These are phyloP conservation scores for Gibbula magus DNA, from an alignment of 2,888 invertebrate species.

Conservation along the genomic window DNA sequence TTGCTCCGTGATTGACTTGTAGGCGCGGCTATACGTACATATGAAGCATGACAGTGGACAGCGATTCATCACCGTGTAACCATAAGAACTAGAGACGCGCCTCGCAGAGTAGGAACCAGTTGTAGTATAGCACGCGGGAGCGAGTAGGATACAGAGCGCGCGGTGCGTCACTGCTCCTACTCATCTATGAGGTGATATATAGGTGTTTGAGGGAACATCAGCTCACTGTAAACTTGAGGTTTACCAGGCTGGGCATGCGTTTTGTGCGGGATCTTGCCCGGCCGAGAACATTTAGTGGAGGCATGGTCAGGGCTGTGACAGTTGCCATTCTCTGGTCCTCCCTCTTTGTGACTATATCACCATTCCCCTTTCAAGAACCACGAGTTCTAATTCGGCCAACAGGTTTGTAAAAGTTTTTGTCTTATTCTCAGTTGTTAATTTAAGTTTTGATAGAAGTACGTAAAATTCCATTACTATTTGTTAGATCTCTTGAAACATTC, in stretches of 20 bases:
- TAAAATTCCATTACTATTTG: no score
- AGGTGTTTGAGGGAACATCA: neutral
- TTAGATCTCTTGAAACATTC: no score
- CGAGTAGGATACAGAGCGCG: neutral
- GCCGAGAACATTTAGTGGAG: neutral
- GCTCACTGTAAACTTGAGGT: no score
- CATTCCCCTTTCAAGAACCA: neutral
- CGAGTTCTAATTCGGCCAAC: neutral
- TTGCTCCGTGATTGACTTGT: no score
- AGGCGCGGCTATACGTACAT: no score
- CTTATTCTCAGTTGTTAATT: no score
- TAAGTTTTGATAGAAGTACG: no score
- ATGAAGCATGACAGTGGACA: no score
- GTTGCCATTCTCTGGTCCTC: neutral
- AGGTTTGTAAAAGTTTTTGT: neutral
- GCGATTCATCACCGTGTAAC: neutral
- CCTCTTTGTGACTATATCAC: neutral
- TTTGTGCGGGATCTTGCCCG: neutral
- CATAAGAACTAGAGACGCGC: neutral
- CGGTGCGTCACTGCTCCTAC: neutral
- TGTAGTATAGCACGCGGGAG: neutral
- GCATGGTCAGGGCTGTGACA: neutral
- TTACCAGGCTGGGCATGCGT: neutral
- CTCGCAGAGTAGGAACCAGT: neutral
- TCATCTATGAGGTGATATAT: slow-evolving; percentile 1